phyloP scores from a whole-genome alignment of 2,113 vertebrate genomes.

The Athene noctua region DNA sequence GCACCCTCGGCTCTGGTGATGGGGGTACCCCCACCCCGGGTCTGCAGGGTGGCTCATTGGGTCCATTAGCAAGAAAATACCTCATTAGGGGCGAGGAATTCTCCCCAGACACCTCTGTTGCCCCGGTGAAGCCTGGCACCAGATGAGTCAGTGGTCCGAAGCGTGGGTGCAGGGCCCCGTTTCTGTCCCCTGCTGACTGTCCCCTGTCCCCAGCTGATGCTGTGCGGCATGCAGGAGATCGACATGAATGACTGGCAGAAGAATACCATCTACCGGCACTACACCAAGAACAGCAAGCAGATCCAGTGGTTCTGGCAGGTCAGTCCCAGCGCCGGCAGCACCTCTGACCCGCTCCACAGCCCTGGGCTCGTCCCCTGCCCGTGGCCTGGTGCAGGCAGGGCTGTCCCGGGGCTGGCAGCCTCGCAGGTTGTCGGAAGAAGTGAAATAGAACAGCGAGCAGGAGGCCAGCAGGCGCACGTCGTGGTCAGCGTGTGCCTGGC shows the following conservation, averaged over 20 bases:
- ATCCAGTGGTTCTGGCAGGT: constrained; percentile 99
- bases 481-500: neutral
- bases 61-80: accelerated
- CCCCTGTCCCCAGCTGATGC: constrained; percentile 85
- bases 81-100: neutral
- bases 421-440: neutral
- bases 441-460: accelerated
- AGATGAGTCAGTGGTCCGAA: accelerated
- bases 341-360: neutral
- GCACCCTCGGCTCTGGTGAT: accelerated
- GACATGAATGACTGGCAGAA: constrained; percentile 96
- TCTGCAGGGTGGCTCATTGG: neutral
- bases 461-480: neutral
- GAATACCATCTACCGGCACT: constrained; percentile 96
- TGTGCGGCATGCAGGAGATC: constrained; percentile 98
- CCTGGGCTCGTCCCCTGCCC: neutral
- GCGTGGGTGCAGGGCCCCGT: accelerated
- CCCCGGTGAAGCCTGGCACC: neutral
- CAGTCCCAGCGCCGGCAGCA: neutral
- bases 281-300: constrained; percentile 98
- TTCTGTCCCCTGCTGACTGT: neutral
- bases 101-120: neutral
- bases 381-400: neutral
- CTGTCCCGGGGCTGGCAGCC: neutral
- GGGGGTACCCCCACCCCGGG: accelerated